Base-by-base conservation (phyloP, 2,797 vertebrate species). In the Amazonetta brasiliensis region DNA sequence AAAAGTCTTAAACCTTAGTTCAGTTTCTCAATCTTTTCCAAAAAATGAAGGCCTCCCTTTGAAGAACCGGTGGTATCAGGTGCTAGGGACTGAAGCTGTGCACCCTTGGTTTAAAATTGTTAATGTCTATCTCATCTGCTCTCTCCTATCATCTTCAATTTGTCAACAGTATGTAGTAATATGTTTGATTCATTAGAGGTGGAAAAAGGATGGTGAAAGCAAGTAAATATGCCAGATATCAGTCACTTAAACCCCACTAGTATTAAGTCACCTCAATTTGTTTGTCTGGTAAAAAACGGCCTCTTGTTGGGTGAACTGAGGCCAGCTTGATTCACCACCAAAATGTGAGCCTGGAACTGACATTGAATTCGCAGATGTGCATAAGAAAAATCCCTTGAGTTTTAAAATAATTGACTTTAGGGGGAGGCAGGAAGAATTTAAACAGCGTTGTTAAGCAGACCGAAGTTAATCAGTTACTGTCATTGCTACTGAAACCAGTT, bases 341-440 rank as follows among this genome's bases (percentile, higher is more conserved):
- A 93, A 98, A 96, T 83, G 96, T 28, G 88, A 97, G 95, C 96
- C 96, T 98, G 98, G 97, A 98, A 95, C 95, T 89, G 93, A 98
- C 96, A 97, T 9, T 96, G 95, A 78, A 94, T 98, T 97, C 97
- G 97, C 98, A 98, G 98, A 98, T 98, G 98, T 98, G 97, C 96
- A 92, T 92, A 95, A 94, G 56, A 95, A 91, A 94, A 96, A 94
- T 92, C 97, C 95, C 96, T 95, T 50, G 96, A 96, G 97, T 94
- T 95, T 97, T 89, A 89, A 96, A 94, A 95, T 93, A 89, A 90
- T 43, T 5, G 48, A 69, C 82, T 97, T 97, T 92, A 96, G 85
- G 80, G 91, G 91, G 86, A 96, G 68, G 66, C 59, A 95, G 25
- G 66, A 97, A 94, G 76, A 59, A 90, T 92, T 95, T 97, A 95